Evolutionary conservation across 2,113 vertebrate genomes (phyloP).

Genomic region (Engystomops pustulosus): DNA sequence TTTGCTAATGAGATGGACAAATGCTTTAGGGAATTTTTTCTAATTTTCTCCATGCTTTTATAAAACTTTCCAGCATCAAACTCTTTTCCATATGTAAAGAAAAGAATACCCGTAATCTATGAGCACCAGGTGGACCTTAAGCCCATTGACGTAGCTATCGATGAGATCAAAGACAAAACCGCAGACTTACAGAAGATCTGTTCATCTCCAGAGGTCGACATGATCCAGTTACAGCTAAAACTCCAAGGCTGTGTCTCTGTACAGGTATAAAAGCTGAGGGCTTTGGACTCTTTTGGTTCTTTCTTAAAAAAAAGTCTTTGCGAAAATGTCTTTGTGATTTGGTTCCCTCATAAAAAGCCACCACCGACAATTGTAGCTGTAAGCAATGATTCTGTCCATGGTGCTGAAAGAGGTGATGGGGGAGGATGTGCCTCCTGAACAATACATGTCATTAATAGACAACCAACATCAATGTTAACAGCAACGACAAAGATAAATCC

Average conservation of each 20-base stretch:
- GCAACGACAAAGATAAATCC: too few relatives aligned
- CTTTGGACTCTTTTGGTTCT: too few relatives aligned
- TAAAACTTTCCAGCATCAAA: conserved; percentile 76
- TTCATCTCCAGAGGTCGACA: conserved; percentile 86
- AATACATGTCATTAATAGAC: background rate
- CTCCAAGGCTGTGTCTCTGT: conserved; percentile 95
- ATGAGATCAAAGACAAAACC: conserved; percentile 91
- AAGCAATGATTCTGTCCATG: background rate
- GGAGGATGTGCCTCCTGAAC: background rate
- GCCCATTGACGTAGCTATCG: conserved; percentile 93
- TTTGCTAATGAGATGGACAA: too few relatives aligned
- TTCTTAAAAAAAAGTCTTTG: too few relatives aligned
- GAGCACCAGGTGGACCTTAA: conserved; percentile 92
- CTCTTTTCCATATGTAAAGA: conserved; percentile 94
- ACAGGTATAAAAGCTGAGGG: conserved; percentile 83
- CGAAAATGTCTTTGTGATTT: background rate
- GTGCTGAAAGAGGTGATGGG: background rate
- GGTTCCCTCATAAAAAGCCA: background rate
- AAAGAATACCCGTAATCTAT: conserved; percentile 87
- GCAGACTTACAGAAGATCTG: conserved; percentile 89
- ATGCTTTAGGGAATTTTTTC: too few relatives aligned
- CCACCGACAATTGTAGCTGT: background rate
- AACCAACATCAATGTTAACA: too few relatives aligned
- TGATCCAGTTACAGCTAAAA: conserved; percentile 97
- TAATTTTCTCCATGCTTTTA: too few relatives aligned